Base-by-base conservation (phyloP, 2,113 vertebrate genomes). In the Ctenodactylus gundi region DNA sequence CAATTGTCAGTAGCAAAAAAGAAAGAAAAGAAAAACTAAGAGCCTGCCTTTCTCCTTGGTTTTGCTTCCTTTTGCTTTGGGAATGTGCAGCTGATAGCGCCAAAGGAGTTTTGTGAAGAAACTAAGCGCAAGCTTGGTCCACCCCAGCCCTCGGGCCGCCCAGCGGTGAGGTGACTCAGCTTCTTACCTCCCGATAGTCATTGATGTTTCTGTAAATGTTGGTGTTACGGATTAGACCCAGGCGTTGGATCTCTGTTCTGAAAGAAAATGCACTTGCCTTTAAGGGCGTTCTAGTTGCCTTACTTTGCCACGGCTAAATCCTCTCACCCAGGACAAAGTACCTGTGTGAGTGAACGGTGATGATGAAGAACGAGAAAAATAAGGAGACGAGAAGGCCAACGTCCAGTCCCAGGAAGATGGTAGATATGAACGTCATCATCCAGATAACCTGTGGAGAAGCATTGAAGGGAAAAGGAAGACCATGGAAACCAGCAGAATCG, bases 141-240 rank as follows among this genome's bases (percentile, higher is more conserved):
- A 25, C 9, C 31, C 49, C 72, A 13, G n/a, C 36, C 34, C 49
- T 41, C 12, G 10, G 72, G 39, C n/a, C 27, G n/a, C 17, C 18
- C 57, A 80, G 68, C 12, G 53, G 60, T 15, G 10, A 53, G 46
- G 21, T 17, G 36, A 14, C 53, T 15, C 57, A 49, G 84, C 53
- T 36, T 88, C 97, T 98, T 98, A 98, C 97, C 6, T 97, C 97
- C 89, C n/a, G 87, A 82, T 97, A 98, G 85, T 97, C 15, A 27
- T 49, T 88, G 91, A 97, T 57, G 94, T 94, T 97, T 94, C 97
- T 98, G 27, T 98, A 98, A 95, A 98, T 98, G 96, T 98, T 98
- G 93, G 85, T 98, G 91, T 98, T 96, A 68, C 98, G 98, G 95
- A 98, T 97, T 93, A 98, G 98, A 51, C 98, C 98, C 96, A 98